phyloP scores from a whole-genome alignment of 2,797 vertebrate genomes.

The Pristis pectinata region DNA sequence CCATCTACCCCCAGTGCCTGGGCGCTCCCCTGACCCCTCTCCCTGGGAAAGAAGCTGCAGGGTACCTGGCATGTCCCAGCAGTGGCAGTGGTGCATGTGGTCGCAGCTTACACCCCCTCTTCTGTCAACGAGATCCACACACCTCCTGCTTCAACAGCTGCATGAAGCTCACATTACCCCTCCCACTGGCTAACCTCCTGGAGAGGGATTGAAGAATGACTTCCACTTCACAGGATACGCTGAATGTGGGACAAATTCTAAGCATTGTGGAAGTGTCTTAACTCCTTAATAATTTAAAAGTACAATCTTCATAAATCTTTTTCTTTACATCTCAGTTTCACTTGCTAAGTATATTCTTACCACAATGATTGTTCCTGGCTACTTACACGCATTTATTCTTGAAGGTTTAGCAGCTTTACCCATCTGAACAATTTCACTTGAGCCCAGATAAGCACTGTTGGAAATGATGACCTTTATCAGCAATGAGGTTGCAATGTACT shows the following conservation, averaged over 20 bases:
- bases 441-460: not conserved
- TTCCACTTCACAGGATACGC: not conserved
- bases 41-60: not conserved
- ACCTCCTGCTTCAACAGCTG: not conserved
- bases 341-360: not conserved
- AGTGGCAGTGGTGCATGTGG: not conserved
- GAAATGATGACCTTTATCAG: not conserved
- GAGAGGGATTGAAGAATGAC: not conserved
- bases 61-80: not conserved
- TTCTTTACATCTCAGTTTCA: not conserved
- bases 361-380: not conserved
- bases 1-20: not conserved
- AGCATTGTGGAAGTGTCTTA: not conserved
- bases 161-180: not conserved
- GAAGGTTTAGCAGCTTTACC: conserved; percentile 11
- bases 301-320: not conserved
- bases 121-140: not conserved
- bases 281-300: not conserved
- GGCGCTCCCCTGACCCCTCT: not conserved
- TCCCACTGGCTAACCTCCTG: not conserved
- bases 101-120: not conserved
- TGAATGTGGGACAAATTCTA: not conserved
- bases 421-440: not conserved
- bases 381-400: not conserved
- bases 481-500: not conserved